A percentile compares a stretch with the other conserved stretches of the same genome.
phyloP scores from a whole-genome alignment of 2,888 invertebrate genomes.

The Uloborus plumipes region DNA sequence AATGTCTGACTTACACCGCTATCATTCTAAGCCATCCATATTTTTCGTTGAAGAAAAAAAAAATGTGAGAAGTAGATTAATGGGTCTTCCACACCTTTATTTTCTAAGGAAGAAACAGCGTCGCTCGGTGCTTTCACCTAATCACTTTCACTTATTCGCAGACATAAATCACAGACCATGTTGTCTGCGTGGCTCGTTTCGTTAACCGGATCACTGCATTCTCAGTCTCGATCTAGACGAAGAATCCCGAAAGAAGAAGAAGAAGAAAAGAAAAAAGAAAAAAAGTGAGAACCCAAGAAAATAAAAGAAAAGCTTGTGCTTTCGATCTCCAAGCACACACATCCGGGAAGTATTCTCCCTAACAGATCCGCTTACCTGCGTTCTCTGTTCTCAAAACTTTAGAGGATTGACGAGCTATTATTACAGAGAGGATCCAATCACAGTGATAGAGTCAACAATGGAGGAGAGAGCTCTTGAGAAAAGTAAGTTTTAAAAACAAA shows the following conservation, averaged over 20 bases:
- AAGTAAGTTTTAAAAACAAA: constrained; percentile 63
- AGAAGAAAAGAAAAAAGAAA: constrained; percentile 19
- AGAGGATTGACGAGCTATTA: constrained; percentile 50
- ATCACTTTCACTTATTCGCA: too few relatives aligned
- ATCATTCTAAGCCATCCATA: too few relatives aligned
- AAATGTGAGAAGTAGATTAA: too few relatives aligned
- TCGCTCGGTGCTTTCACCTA: too few relatives aligned
- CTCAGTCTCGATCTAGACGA: background rate
- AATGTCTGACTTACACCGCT: too few relatives aligned
- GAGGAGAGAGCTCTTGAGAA: constrained; percentile 44
- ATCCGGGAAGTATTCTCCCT: constrained; percentile 52
- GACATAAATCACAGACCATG: too few relatives aligned
- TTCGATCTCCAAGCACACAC: constrained; percentile 29
- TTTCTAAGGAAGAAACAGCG: too few relatives aligned
- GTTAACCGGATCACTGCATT: constrained; percentile 10
- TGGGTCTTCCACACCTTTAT: too few relatives aligned
- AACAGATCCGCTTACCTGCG: constrained; percentile 55
- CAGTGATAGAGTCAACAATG: constrained; percentile 40
- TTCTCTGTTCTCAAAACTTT: constrained; percentile 31
- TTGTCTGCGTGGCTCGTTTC: too few relatives aligned
- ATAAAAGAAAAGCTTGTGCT: constrained; percentile 42
- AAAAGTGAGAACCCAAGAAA: constrained; percentile 7
- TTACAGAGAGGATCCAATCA: constrained; percentile 36
- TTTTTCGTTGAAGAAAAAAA: too few relatives aligned
- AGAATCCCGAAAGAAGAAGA: constrained; percentile 9